A percentile compares a stretch with the other conserved stretches of the same genome.
These are phyloP conservation scores for Heterotilapia buettikoferi DNA, from an alignment of 2,113 vertebrate species.

Conservation along the genomic window DNA sequence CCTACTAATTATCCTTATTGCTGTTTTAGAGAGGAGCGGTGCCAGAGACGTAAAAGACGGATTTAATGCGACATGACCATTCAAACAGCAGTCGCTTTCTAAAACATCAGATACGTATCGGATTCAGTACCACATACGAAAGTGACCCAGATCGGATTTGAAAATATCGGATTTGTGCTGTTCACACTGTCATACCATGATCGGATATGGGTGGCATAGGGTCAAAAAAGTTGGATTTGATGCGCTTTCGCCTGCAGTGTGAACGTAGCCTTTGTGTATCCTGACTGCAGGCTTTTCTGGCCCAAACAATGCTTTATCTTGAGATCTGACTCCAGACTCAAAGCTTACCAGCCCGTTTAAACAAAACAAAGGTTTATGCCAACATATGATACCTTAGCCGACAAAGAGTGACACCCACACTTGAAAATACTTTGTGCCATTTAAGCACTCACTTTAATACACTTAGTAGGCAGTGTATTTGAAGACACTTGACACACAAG, in stretches of 20 bases:
- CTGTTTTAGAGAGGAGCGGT: too few species aligned
- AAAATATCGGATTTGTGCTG: rapidly evolving
- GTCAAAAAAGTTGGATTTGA: neutral
- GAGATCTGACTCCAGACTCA: conserved; percentile 18
- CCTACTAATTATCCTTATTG: too few species aligned
- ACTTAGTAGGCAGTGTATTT: neutral
- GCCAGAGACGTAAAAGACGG: neutral
- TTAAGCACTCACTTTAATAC: neutral
- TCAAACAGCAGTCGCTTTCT: neutral
- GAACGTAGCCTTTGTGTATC: neutral
- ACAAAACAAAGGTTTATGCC: conserved; percentile 34
- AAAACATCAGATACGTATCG: rapidly evolving
- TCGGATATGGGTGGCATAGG: neutral
- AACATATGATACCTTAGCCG: conserved; percentile 9
- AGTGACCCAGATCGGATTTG: neutral
- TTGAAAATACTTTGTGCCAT: neutral
- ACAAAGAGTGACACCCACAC: conserved; percentile 33
- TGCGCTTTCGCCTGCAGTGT: neutral
- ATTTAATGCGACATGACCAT: neutral
- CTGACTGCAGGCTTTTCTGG: neutral
- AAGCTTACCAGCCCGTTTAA: conserved; percentile 7
- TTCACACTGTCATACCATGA: neutral
- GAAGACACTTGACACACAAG: neutral
- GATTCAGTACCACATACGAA: neutral
- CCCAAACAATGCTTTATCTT: conserved; percentile 46